Conservation (phyloP, 2,888 invertebrate genomes). For the Sialis fuliginosa region DNA sequence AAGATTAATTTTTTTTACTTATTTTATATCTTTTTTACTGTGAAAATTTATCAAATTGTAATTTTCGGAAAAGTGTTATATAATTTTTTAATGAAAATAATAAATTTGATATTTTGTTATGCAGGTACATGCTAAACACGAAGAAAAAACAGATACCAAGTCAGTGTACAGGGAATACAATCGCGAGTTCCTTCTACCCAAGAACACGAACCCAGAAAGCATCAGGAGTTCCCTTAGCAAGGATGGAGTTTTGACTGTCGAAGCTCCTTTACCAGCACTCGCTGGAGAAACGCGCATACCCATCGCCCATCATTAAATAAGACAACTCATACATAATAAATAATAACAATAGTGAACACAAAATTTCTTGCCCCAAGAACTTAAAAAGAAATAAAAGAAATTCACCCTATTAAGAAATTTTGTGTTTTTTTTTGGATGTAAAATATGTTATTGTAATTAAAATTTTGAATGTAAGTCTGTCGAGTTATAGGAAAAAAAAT, state of each 20-base stretch:
- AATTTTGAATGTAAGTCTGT: not conserved
- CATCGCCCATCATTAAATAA: slow-evolving; percentile 45
- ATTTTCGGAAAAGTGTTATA: not conserved
- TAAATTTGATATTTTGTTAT: slow-evolving; percentile 17
- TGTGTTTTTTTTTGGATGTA: too few species aligned
- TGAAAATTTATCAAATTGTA: not conserved
- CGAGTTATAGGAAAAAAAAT: too few species aligned
- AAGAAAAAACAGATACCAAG: slow-evolving; percentile 92
- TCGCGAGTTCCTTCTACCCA: slow-evolving; percentile 89
- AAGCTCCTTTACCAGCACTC: slow-evolving; percentile 85
- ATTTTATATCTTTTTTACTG: not conserved
- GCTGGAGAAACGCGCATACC: slow-evolving; percentile 70
- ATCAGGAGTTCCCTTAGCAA: slow-evolving; percentile 92
- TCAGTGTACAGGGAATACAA: slow-evolving; percentile 97
- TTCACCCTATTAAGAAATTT: too few species aligned
- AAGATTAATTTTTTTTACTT: not conserved
- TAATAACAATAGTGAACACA: too few species aligned
- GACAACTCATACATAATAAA: not conserved
- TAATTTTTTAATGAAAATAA: not conserved
- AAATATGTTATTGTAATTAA: not conserved
- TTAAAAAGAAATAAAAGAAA: too few species aligned
- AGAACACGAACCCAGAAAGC: slow-evolving; percentile 90
- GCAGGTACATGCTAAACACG: slow-evolving; percentile 94
- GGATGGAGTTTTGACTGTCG: slow-evolving; percentile 91
- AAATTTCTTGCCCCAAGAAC: too few species aligned